phyloP scores from a whole-genome alignment of 2,797 vertebrate genomes.

The Tenualosa thibaudeaui region DNA sequence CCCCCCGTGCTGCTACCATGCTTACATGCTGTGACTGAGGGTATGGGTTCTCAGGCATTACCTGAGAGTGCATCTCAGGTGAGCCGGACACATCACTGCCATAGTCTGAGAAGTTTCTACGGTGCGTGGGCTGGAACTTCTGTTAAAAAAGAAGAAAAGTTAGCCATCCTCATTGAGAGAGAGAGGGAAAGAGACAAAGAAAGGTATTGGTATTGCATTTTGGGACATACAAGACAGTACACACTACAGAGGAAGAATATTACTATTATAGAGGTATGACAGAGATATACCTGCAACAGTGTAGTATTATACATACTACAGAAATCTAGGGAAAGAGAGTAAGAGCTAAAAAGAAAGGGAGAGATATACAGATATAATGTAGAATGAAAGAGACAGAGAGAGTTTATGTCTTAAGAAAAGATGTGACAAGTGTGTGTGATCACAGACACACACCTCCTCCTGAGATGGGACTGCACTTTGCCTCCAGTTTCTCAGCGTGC shows the following conservation, averaged over 20 bases:
- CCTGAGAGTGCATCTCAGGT: slow-evolving; percentile 69
- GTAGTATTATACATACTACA: too few species aligned
- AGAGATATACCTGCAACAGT: too few species aligned
- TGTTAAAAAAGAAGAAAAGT: slow-evolving; percentile 36
- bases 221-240: too few species aligned
- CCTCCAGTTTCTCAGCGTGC: slow-evolving; percentile 73
- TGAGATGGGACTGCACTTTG: slow-evolving; percentile 64
- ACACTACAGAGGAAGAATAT: too few species aligned
- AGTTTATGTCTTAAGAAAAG: too few species aligned
- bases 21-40: not conserved
- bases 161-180: not conserved
- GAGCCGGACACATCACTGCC: slow-evolving; percentile 73
- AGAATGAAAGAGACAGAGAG: too few species aligned
- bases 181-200: slow-evolving; percentile 2
- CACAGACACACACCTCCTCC: slow-evolving; percentile 59
- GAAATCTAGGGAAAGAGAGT: too few species aligned
- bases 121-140: slow-evolving; percentile 60
- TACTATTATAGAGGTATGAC: too few species aligned
- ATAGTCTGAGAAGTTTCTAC: slow-evolving; percentile 71
- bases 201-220: not conserved
- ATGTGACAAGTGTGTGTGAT: too few species aligned
- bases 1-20: too few species aligned
- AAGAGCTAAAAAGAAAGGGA: too few species aligned
- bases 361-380: too few species aligned
- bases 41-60: slow-evolving; percentile 50